Evolutionary conservation across 2,113 vertebrate species (phyloP), one percentile per base, ranked within the genome.

Genomic region (Prietella phreatophila): DNA sequence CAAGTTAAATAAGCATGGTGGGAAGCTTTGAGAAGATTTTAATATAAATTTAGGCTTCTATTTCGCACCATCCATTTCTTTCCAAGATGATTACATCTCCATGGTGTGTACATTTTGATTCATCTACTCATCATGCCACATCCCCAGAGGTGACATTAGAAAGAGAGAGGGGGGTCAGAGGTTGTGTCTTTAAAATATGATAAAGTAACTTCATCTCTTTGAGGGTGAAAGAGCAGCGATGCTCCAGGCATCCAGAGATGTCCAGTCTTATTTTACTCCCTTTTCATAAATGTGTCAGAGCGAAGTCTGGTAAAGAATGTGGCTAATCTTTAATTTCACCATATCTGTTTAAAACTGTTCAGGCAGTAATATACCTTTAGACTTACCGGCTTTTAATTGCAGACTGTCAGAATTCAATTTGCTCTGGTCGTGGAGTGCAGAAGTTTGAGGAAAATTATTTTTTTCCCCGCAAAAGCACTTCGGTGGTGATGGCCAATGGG

Each of bases 381-480:
- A 86, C 73, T 90, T 89, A 27, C 30, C 88, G 71, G 79, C 81
- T 91, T 93, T 93, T 89, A 94, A 95, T 94, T 94, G 93, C 93
- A 89, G 92, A 93, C 88, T 84, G 36, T 83, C 50, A 81, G 90
- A 92, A 94, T 94, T 95, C 88, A 85, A 93, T 92, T 92, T 93
- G 86, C 86, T 90, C 78, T 89, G 87, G 88, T 89, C 25, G 53
- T 79, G 78, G 55, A 86, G 87, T 85, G 85, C 82, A 91, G 85
- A 89, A 84, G 58, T 88, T 89, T 91, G 78, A 89, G 91, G 92
- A 95, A 95, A 86, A 94, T 95, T 91, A 93, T 94, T 94, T 94
- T 93, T 91, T 90, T 93, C 42, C 42, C 2, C 2, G 36, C 6
- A 14, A 55, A 50, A 84, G 69, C n/a, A 65, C 67, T 50, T 86